Evolutionary conservation across 2,888 invertebrate genomes (phyloP), one percentile per base, ranked within the genome.

Genomic region (Acleris literana): DNA sequence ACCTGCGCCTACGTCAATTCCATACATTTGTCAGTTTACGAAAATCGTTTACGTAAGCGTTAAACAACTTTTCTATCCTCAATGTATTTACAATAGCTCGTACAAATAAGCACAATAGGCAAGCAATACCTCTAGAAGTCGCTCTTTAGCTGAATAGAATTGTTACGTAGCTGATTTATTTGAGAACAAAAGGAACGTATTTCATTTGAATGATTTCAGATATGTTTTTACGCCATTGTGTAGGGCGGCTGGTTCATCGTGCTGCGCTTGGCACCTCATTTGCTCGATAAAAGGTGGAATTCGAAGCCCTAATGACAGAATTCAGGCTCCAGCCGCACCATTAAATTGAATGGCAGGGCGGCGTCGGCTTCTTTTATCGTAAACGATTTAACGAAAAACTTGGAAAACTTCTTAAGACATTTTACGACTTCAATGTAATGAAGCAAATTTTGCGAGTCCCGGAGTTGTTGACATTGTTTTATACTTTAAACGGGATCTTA

Each of bases 261-360:
- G 60, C 63, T 68, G 66, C 52, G 62, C 63, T 53, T 69, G 70
- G 71, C 70, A 71, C 69, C 73, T 73, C 72, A 69, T 73, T 76
- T 73, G 64, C 68, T 64, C 69, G 74, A 82, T 79, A 81, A 81
- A 80, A 80, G 76, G 76, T 80, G 68, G 76, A 77, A 81, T 76
- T 78, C 72, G 74, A 76, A 77, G 73, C 72, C 74, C 75, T 83
- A 82, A 81, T 81, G 78, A 80, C 80, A 78, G 74, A 80, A 74
- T 77, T 79, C 77, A 79, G 79, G 75, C 80, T 77, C 51, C 76
- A 78, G 76, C 70, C 71, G 68, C 64, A 69, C 80, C 82, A 84
- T 84, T 85, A 81, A 66, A 76, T 67, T 69, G 70, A 83, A 79
- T 73, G 72, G 75, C 74, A 78, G 57, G 65, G 66, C 76, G 73